Conservation (phyloP, 2,797 vertebrate species). For the Tokudaia tokunoshimensis region DNA sequence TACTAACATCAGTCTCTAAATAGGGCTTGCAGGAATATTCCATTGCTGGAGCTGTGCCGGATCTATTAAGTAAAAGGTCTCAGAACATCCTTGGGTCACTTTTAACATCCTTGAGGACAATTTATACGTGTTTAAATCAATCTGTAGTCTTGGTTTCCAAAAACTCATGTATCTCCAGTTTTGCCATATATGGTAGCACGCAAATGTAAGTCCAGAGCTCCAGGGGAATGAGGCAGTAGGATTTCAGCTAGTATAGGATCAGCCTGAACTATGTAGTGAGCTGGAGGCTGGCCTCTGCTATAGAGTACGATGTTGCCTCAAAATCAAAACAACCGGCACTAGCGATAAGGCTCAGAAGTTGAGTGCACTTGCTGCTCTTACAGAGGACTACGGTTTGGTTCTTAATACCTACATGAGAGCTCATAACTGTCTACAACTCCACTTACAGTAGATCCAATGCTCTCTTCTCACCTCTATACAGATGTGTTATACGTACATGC, state of each 20-base stretch:
- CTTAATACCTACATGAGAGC: neutral
- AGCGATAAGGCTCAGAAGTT: neutral
- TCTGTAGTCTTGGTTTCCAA: neutral
- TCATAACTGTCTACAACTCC: neutral
- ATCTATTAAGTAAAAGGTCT: neutral
- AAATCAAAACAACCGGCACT: neutral
- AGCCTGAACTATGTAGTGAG: neutral
- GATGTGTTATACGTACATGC: neutral
- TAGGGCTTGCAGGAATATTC: neutral
- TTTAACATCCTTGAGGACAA: neutral
- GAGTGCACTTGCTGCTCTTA: neutral
- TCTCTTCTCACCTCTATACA: neutral
- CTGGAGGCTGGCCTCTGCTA: neutral
- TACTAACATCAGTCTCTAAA: neutral
- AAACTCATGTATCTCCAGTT: neutral
- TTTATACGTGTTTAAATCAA: constrained; percentile 6
- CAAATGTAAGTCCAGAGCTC: neutral
- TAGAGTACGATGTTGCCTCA: neutral
- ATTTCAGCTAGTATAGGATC: neutral
- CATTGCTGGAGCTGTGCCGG: neutral
- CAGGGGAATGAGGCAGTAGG: neutral
- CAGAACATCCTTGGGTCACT: neutral
- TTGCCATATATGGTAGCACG: neutral
- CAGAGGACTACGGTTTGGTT: neutral
- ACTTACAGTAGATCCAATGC: neutral